Percentiles rank a stretch among this genome's conserved stretches.
These are phyloP conservation scores for Temnothorax unifasciatus DNA, from an alignment of 2,888 invertebrate genomes.

Conservation along the genomic window DNA sequence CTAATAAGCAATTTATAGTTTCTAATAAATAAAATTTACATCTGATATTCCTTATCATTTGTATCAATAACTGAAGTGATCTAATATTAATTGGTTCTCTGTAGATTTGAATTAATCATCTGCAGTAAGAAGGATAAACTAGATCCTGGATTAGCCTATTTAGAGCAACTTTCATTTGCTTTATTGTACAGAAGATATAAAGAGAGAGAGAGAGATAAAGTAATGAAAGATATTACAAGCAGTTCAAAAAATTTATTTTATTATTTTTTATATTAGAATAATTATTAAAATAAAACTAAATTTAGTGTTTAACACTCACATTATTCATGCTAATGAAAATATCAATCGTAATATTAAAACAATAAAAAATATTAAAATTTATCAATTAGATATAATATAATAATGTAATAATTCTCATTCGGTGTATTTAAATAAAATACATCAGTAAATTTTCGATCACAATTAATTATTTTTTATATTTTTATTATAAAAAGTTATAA, in stretches of 20 bases:
- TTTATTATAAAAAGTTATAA: background rate
- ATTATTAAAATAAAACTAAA: background rate
- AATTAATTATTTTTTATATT: background rate
- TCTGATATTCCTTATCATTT: background rate
- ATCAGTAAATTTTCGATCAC: background rate
- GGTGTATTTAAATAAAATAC: background rate
- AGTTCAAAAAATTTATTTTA: background rate
- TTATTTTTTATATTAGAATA: background rate
- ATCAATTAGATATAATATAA: background rate
- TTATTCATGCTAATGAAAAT: background rate
- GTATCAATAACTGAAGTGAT: background rate
- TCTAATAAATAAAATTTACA: background rate
- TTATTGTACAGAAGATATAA: background rate
- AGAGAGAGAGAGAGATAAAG: background rate
- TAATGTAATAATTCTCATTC: background rate
- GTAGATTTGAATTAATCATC: background rate
- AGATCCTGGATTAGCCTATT: slow-evolving; percentile 30
- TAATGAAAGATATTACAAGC: background rate
- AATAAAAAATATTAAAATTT: background rate
- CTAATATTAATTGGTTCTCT: slow-evolving; percentile 2
- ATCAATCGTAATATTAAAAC: background rate
- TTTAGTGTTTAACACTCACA: background rate
- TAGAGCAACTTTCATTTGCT: background rate
- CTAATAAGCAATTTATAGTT: background rate
- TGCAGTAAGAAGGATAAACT: background rate